phyloP scores from a whole-genome alignment of 2,888 invertebrate genomes.

The Melolontha melolontha region DNA sequence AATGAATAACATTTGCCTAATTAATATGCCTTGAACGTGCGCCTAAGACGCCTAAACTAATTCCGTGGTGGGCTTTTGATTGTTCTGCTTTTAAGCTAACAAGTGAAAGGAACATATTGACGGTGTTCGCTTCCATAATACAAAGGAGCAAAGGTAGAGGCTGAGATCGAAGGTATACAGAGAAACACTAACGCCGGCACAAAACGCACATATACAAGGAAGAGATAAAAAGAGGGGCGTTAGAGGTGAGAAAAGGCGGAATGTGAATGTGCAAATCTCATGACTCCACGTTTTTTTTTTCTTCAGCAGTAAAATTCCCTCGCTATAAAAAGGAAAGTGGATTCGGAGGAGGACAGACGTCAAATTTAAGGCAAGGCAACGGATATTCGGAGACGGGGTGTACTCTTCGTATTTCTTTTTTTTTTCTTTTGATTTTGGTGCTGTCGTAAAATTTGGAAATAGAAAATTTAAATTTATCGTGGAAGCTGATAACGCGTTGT shows the following conservation, averaged over 20 bases:
- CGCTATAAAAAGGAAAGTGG: conserved; percentile 12
- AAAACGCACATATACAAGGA: not conserved
- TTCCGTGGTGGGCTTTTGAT: too few relatives aligned
- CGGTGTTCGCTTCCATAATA: not conserved
- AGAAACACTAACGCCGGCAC: not conserved
- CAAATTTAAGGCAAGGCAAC: too few relatives aligned
- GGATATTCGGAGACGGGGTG: not conserved
- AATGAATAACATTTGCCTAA: too few relatives aligned
- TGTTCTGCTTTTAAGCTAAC: too few relatives aligned
- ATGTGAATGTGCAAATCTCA: conserved; percentile 11
- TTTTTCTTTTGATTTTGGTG: conserved; percentile 1
- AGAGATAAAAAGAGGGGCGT: not conserved
- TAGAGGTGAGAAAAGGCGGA: not conserved
- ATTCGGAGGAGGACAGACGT: conserved; percentile 10
- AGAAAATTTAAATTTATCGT: conserved; percentile 18
- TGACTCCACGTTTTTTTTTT: not conserved
- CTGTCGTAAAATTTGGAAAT: conserved; percentile 3
- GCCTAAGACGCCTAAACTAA: too few relatives aligned
- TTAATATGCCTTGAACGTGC: too few relatives aligned
- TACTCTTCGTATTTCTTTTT: not conserved
- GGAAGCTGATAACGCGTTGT: conserved; percentile 4
- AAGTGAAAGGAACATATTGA: too few relatives aligned
- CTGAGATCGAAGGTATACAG: not conserved
- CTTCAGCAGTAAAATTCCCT: conserved; percentile 3
- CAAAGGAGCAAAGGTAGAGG: not conserved